Base-by-base conservation (phyloP, 2,888 invertebrate genomes). In the Neoascia interrupta region DNA sequence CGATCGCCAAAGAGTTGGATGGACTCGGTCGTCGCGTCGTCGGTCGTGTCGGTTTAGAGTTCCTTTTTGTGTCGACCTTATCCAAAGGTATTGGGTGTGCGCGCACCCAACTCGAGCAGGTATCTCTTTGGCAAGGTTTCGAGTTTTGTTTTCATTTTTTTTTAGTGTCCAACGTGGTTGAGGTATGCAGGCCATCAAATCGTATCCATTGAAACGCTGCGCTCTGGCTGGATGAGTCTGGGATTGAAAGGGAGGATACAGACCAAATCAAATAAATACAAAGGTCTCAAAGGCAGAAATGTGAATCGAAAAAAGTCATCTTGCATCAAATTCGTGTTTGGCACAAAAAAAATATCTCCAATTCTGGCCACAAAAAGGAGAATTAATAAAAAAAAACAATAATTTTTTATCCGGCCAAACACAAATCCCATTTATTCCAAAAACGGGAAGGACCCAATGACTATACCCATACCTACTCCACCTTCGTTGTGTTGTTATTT, bases 341-440 rank as follows among this genome's bases (percentile, higher is more conserved):
- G 37, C 31, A 43, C 6, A 43, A 34, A 43, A 61, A 53, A 61
- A 15, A 31, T n/a, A 45, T 39, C 60, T 63, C 37, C n/a, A n/a
- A n/a, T n/a, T n/a, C n/a, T n/a, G n/a, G n/a, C 21, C 39, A 63
- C 64, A 81, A 73, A 70, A 79, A 73, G 76, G 68, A 72, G 75
- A 82, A 82, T 58, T 69, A 56, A 61, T 61, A 53, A 83, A 83
- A 82, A 83, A 60, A 51, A 45, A 45, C 16, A 60, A 41, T 6
- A 36, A 36, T 19, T 47, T 19, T 45, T 36, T 16, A 26, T 28
- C 18, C 31, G 8, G 5, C 39, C 21, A 51, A 31, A 39, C 16
- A 47, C 51, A 72, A 76, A 73, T 61, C 79, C 56, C 49, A 60
- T 66, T 79, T 41, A 66, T 54, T 37, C 66, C 60, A 26, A 66